Conservation (phyloP, 2,797 vertebrate species). For the Molossus alvarezi region DNA sequence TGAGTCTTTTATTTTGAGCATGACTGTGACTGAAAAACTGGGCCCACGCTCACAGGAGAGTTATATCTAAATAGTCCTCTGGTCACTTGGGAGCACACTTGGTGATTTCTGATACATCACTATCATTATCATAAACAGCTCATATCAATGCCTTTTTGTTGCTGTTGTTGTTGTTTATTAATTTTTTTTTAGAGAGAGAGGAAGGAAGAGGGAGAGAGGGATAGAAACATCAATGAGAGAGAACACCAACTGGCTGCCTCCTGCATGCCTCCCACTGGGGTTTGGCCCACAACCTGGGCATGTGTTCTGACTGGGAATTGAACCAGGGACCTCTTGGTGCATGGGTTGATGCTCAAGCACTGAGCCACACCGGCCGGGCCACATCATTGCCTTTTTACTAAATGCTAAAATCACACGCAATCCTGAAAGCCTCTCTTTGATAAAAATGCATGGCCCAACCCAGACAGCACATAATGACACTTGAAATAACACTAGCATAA, state of each 20-base stretch:
- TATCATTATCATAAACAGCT: background rate
- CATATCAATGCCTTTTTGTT: background rate
- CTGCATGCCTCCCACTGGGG: no score
- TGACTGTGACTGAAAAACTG: background rate
- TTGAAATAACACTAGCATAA: background rate
- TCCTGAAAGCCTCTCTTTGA: background rate
- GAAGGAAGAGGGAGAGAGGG: no score
- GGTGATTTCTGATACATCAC: background rate
- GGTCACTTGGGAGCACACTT: background rate
- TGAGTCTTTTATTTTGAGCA: slow-evolving; percentile 27
- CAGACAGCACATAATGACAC: background rate
- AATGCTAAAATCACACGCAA: slow-evolving; percentile 4
- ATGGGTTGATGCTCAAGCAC: no score
- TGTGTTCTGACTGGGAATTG: no score
- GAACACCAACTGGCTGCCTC: no score
- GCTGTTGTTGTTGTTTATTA: no score
- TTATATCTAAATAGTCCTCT: slow-evolving; percentile 17
- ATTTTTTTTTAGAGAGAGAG: no score
- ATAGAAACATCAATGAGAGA: no score
- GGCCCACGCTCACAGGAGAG: background rate
- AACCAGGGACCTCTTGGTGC: no score
- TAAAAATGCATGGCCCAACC: background rate
- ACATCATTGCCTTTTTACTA: slow-evolving; percentile 17
- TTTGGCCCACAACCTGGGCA: no score
- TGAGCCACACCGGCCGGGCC: no score